Percentiles rank a stretch among this genome's conserved stretches.
Evolutionary conservation across 2,113 vertebrate species (phyloP).

Genomic region (Aythya baeri): DNA sequence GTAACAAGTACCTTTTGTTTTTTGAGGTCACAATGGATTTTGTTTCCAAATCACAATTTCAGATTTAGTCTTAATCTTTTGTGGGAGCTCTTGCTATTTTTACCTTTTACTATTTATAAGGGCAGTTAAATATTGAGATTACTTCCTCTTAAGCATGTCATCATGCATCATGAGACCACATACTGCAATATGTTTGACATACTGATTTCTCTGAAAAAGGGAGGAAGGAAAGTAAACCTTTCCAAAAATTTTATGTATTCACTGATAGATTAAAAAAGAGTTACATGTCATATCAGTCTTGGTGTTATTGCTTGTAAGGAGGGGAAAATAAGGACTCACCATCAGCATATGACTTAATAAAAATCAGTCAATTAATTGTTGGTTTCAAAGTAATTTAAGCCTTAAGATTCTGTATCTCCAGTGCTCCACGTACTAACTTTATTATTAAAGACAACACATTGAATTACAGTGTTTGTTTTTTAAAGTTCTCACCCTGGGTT

Average conservation of each 20-base stretch:
- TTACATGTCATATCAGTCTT: not conserved
- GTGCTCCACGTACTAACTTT: not conserved
- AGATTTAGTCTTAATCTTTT: not conserved
- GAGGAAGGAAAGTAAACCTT: not conserved
- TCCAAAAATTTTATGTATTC: not conserved
- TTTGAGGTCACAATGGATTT: conserved; percentile 39
- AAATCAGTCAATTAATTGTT: not conserved
- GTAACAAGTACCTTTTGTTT: conserved; percentile 55
- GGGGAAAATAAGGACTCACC: not conserved
- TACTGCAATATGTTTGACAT: not conserved
- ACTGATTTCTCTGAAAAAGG: not conserved
- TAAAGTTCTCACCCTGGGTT: not conserved
- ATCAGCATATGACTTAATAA: not conserved
- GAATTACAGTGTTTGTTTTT: not conserved
- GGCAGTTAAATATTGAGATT: conserved; percentile 51
- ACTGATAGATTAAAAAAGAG: not conserved
- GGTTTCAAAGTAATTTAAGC: conserved; percentile 1
- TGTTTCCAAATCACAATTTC: conserved; percentile 40
- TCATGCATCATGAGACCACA: not conserved
- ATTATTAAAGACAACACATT: conserved; percentile 30
- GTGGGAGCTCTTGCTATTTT: not conserved
- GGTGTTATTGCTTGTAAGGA: not conserved
- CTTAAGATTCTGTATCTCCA: conserved; percentile 22
- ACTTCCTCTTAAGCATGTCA: not conserved
- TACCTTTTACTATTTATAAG: not conserved